Base-by-base conservation (phyloP, 2,888 invertebrate species). In the Synanthedon andrenaeformis region DNA sequence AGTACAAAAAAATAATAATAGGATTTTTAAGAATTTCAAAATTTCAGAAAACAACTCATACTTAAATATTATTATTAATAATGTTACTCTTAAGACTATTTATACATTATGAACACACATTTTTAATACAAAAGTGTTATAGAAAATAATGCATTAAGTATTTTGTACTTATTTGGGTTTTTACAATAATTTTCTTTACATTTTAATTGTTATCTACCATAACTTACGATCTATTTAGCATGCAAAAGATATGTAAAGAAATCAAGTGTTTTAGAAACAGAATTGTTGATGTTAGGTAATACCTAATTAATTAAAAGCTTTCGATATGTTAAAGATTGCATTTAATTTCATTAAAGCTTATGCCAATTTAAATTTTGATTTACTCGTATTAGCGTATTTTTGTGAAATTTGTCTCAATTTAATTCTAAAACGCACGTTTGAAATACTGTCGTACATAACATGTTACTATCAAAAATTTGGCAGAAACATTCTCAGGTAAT, bases 241-340 rank as follows among this genome's bases (percentile, higher is more conserved):
- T 82, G 82, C 82, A 82, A 80, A 78, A 78, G 83, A 83, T 84
- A 83, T 79, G 80, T 81, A 66, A 66, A 72, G 14, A 13, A 45
- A 76, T 74, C 12, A 72, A 59, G 64, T 62, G 65, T 72, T 72
- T 66, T 56, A 67, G 62, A 63, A 66, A 68, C 61, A 64, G 62
- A 53, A 55, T 62, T 59, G 69, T 67, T 65, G 50, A 42, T 51
- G 35, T 49, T 12, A 19, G 19, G n/a, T n/a, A n/a, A n/a, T n/a
- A n/a, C n/a, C n/a, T 51, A 14, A 12, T n/a, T 51, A 51, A 6
- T 51, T 11, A 19, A 51, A 51, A 51, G 17, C 28, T 10, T 51
- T 51, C 28, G 28, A 51, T 35, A 51, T 51, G 28, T 41, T 35
- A 13, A 50, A 50, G 50, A 17, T 17, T 50, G 48, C 50, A 11